Evolutionary conservation across 2,797 vertebrate species (phyloP), one percentile per base, ranked within the genome.

Genomic region (Bovichtus diacanthus): DNA sequence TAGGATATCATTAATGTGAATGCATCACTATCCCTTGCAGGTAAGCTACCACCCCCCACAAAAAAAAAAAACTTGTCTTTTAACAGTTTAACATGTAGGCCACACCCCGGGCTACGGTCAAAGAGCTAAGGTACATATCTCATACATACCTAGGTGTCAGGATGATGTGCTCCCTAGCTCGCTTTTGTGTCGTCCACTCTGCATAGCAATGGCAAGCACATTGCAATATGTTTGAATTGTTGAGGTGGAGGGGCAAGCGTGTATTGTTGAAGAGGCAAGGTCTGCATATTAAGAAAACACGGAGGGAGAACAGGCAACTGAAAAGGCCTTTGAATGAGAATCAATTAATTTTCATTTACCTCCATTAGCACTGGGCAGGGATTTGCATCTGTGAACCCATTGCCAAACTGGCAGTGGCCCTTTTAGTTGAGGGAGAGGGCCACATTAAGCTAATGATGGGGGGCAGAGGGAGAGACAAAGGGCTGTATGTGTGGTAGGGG

Each of bases 291-390:
- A 94, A 93, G 87, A 92, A 92, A 92, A 89, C 91, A 92, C 66
- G 19, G 82, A 88, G 88, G 81, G 87, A 91, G 92, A 92, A 91
- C 93, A 86, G 89, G 75, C 88, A 19, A 76, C 74, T 93, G 89
- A 95, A 94, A 93, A 85, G 85, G 59, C 76, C 84, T 87, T 87
- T 92, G 88, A 95, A 95, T 94, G 80, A 93, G 86, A 93, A 95
- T 93, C 95, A 94, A 95, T 95, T 95, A 94, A 93, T 94, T 95
- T 94, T 95, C 94, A 96, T 95, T 96, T 95, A 95, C 90, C 84
- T 92, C 93, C 91, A 95, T 95, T 96, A 95, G 94, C 88, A 91
- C 88, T 88, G 91, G 93, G 91, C 82, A 75, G 86, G 88, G 92
- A 95, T 95, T 95, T 94, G 94, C 94, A 95, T 95, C 74, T 92